phyloP scores from a whole-genome alignment of 2,113 vertebrate species.

The Spermophilus dauricus region DNA sequence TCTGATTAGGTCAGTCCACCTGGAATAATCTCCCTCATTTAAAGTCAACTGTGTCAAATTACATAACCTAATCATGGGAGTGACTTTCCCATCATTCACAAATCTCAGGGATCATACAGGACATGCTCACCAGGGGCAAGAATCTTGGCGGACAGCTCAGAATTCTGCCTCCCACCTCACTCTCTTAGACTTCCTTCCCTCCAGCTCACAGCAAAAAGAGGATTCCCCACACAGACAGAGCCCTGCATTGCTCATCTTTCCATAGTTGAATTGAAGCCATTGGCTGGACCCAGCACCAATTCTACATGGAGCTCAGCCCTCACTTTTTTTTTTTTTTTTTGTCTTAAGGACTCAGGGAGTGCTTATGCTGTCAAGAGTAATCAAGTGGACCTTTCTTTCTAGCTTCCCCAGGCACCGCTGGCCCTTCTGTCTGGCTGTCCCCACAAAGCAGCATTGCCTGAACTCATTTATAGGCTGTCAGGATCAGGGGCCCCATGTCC shows the following conservation, averaged over 20 bases:
- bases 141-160: neutral
- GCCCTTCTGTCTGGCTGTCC: neutral
- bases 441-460: neutral
- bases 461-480: neutral
- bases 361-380: neutral
- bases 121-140: neutral
- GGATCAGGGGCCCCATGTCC: neutral
- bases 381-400: neutral
- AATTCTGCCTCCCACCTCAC: neutral
- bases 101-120: neutral
- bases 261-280: neutral
- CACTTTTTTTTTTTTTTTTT: too few species aligned
- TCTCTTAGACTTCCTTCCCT: neutral
- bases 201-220: neutral
- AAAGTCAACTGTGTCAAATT: neutral
- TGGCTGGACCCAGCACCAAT: neutral
- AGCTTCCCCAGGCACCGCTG: neutral
- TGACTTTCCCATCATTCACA: neutral
- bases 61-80: neutral
- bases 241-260: neutral
- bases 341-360: neutral
- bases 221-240: neutral
- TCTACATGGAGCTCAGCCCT: neutral
- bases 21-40: neutral
- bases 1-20: neutral